Conservation (phyloP, 2,888 invertebrate genomes). For the Theretra japonica region DNA sequence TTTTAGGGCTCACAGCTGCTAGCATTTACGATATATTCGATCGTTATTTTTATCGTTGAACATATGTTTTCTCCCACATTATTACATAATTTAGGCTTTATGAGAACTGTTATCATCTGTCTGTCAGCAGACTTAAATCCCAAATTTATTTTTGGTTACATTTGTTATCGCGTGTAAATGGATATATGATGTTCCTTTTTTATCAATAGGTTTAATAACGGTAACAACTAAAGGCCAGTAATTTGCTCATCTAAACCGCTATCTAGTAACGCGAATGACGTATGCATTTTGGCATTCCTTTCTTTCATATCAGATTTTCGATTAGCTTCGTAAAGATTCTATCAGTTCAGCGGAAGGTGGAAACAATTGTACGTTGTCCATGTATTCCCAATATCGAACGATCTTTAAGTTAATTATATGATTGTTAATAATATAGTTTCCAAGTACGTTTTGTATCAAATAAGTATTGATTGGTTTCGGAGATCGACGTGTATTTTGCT, state of each 20-base stretch:
- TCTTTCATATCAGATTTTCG: constrained; percentile 20
- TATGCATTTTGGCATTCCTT: constrained; percentile 26
- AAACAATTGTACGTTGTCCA: constrained; percentile 22
- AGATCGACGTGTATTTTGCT: not conserved
- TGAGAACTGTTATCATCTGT: no score
- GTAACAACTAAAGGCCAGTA: not conserved
- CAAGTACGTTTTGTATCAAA: not conserved
- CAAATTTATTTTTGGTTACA: no score
- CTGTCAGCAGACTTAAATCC: no score
- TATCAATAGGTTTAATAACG: not conserved
- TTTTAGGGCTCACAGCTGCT: no score
- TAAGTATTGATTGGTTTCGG: not conserved
- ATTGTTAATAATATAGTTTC: constrained; percentile 23
- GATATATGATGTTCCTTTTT: no score
- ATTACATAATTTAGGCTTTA: no score
- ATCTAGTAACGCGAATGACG: constrained; percentile 22
- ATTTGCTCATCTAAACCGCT: not conserved
- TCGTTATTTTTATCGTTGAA: no score
- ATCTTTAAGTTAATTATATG: constrained; percentile 4
- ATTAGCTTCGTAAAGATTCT: constrained; percentile 17
- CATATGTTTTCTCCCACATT: no score
- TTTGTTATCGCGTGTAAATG: no score
- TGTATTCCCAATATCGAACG: constrained; percentile 4
- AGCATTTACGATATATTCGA: no score
- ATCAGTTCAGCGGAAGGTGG: constrained; percentile 7